Evolutionary conservation across 2,888 invertebrate species (phyloP).

Genomic region (Drosophila merina): DNA sequence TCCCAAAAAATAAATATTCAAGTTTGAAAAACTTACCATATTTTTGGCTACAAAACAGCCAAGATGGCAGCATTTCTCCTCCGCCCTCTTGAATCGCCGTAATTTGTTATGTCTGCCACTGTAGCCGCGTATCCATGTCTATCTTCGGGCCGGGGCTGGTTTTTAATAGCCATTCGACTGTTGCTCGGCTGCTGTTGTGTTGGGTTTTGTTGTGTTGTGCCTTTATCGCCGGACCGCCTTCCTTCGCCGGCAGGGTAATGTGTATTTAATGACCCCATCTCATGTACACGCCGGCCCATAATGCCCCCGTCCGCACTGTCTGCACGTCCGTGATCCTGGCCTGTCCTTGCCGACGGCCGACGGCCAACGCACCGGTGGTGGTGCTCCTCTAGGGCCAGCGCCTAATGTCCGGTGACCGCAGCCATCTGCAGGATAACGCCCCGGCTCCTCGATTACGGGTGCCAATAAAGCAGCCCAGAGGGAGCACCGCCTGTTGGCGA

Average conservation of each 20-base stretch:
- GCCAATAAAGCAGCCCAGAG: slow-evolving; percentile 64
- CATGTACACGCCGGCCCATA: slow-evolving; percentile 72
- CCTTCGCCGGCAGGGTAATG: slow-evolving; percentile 59
- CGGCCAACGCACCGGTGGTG: slow-evolving; percentile 30
- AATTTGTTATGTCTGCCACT: slow-evolving; percentile 69
- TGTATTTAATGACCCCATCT: slow-evolving; percentile 80
- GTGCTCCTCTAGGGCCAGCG: slow-evolving; percentile 23
- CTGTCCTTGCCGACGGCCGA: slow-evolving; percentile 17
- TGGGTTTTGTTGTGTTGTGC: slow-evolving; percentile 47
- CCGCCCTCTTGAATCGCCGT: slow-evolving; percentile 56
- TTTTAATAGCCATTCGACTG: slow-evolving; percentile 76
- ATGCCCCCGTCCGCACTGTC: slow-evolving; percentile 52
- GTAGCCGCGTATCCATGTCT: slow-evolving; percentile 30
- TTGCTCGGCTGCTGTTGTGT: slow-evolving; percentile 57
- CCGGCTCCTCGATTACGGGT: slow-evolving; percentile 47
- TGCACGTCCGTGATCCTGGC: slow-evolving; percentile 44
- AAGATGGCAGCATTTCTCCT: slow-evolving; percentile 1
- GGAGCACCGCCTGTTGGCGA: slow-evolving; percentile 46
- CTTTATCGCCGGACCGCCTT: slow-evolving; percentile 48
- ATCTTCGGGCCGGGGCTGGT: slow-evolving; percentile 41
- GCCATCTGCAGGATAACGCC: slow-evolving; percentile 43
- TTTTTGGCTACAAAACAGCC: slow-evolving; percentile 8
- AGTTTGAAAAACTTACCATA: neutral
- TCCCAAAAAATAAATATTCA: neutral
- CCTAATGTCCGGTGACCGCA: slow-evolving; percentile 69